phyloP scores from a whole-genome alignment of 2,797 vertebrate species.

The Chrosomus eos region DNA sequence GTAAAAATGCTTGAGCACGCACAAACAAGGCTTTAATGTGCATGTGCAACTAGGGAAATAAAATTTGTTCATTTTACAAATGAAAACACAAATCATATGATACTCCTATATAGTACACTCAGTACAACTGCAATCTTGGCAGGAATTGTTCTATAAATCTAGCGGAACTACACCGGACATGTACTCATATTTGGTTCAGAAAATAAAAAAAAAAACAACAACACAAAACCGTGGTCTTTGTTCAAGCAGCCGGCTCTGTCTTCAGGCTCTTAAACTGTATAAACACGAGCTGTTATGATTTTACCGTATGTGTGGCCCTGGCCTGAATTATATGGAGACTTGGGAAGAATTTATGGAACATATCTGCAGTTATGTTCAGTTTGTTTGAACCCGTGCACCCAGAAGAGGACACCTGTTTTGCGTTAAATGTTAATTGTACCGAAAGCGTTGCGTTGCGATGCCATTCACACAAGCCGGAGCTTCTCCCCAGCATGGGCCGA shows the following conservation, averaged over 20 bases:
- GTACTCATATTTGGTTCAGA: not conserved
- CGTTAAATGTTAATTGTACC: conserved; percentile 49
- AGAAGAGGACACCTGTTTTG: conserved; percentile 55
- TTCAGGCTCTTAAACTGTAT: conserved; percentile 39
- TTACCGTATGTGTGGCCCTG: conserved; percentile 59
- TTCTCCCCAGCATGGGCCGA: not conserved
- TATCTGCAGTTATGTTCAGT: conserved; percentile 54
- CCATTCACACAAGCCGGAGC: not conserved
- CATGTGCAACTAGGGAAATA: not conserved
- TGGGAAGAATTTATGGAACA: conserved; percentile 55
- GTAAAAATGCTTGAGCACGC: not conserved
- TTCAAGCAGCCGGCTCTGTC: conserved; percentile 47
- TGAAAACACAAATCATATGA: not conserved
- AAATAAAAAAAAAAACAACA: not conserved
- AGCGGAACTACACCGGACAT: not conserved
- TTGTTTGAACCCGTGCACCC: conserved; percentile 45
- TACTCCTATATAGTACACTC: not conserved
- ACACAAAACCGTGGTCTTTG: not conserved
- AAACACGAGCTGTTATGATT: conserved; percentile 48
- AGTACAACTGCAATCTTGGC: not conserved
- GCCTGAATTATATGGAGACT: conserved; percentile 21
- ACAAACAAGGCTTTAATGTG: not conserved
- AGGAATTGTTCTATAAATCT: not conserved
- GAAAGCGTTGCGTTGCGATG: conserved; percentile 15
- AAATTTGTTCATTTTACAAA: not conserved